Conservation (phyloP, 1,140 invertebrate species). For the Zaprionus kolodkinae region DNA sequence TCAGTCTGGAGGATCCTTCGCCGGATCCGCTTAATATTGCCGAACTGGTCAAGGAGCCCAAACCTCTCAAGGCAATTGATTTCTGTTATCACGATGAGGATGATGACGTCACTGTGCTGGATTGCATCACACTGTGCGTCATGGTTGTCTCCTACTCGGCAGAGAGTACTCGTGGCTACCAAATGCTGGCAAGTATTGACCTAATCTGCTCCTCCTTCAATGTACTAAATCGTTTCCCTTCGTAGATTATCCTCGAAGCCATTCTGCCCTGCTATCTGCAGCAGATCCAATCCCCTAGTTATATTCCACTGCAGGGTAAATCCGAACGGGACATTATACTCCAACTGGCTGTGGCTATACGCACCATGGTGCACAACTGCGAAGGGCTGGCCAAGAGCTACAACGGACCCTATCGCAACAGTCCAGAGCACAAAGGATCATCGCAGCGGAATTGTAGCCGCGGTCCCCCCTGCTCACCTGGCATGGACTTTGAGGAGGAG, state of each 20-base stretch:
- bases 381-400: constrained; percentile 97
- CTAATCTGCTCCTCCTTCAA: background rate
- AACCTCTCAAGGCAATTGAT: constrained; percentile 98
- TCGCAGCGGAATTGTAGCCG: constrained; percentile 92
- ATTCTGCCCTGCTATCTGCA: constrained; percentile 97
- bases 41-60: constrained; percentile 97
- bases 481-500: constrained; percentile 95
- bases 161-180: constrained; percentile 96
- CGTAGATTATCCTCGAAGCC: constrained; percentile 96
- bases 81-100: constrained; percentile 98
- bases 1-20: constrained; percentile 96
- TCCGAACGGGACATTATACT: constrained; percentile 97
- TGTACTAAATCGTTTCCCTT: background rate
- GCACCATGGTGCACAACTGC: constrained; percentile 97
- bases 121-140: constrained; percentile 97
- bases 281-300: constrained; percentile 95
- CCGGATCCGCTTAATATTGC: constrained; percentile 97
- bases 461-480: constrained; percentile 90
- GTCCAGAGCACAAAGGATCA: constrained; percentile 94
- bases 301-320: constrained; percentile 92
- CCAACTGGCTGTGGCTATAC: constrained; percentile 96
- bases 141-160: constrained; percentile 99
- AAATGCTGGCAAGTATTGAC: constrained; percentile 93
- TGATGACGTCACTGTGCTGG: constrained; percentile 96
- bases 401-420: constrained; percentile 94